Base-by-base conservation (phyloP, 2,888 invertebrate genomes). In the Galerucella nymphaeae region DNA sequence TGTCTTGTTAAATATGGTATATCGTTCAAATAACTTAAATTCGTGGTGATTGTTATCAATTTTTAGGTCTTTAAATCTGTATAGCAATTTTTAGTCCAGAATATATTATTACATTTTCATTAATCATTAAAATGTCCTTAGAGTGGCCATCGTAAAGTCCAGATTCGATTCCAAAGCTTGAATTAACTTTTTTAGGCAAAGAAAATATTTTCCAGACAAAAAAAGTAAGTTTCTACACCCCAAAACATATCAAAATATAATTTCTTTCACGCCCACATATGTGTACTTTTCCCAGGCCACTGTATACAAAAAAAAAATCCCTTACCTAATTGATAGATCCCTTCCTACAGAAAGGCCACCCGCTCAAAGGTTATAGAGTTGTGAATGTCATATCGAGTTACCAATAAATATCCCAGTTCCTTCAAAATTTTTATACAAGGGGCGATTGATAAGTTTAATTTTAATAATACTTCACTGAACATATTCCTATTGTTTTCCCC, bases 221-320 rank as follows among this genome's bases (percentile, higher is more conserved):
- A n/a, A 30, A 8, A 8, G 6, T 30, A 30, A 30, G 30, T 30
- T 30, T 30, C 8, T 30, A 30, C 30, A 30, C 30, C 30, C 30
- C 30, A 30, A 30, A 30, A 45, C 45, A 11, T 45, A 45, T 45
- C 45, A 14, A 45, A 13, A 45, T 45, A 4, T 45, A 45, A 45
- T 45, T 45, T 45, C 10, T 13, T 45, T 45, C 20, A 55, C 55
- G 20, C 55, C 55, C 55, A 55, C 55, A 55, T 18, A 55, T 55
- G 55, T 55, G 18, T 55, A 55, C 55, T 55, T 55, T 30, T 55
- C 55, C 55, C 55, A 55, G 55, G 55, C 18, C 18, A 10, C 20
- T 55, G 11, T 18, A 18, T 55, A 55, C 16, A 55, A 18, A 3
- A 55, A 55, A 55, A 55, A 55, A 55, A 45, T 14, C 55, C 18